Evolutionary conservation across 2,888 invertebrate species (phyloP), one percentile per base, ranked within the genome.

Genomic region (Lithophane socia): DNA sequence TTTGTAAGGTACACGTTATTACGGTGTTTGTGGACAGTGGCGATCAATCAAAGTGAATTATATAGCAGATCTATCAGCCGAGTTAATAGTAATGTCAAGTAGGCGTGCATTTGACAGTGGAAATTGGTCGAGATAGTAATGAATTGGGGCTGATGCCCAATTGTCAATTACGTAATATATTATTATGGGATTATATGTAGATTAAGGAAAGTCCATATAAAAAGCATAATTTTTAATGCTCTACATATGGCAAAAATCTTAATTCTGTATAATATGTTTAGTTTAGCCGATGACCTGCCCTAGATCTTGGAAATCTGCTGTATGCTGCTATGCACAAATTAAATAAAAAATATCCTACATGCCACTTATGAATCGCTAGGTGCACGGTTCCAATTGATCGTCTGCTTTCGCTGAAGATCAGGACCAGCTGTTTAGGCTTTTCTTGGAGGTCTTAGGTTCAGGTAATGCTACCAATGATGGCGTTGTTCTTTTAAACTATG

Each of bases 1-100:
- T 84, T 56, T 44, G 49, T 49, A 16, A 60, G 64, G 64, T 68
- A 64, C 10, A 54, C 13, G 37, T 24, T 54, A 47, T 80, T n/a
- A 29, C 58, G 18, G 37, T 71, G 49, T 64, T 72, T 44, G 52
- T 67, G 63, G 58, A 49, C 42, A 78, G 8, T 66, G 37, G 29
- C 47, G 73, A 84, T 80, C 69, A 67, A 75, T 82, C 75, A 84
- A 75, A 47, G 66, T 70, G 60, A 80, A 69, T 84, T 70, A 66
- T 70, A 66, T 58, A 24, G 75, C 52, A 80, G 69, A 74, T 84
- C 66, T 74, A 58, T 82, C 80, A 81, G 80, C 42, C 56, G 80
- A 73, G 81, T 61, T 69, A 81, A 81, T 81, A 80, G 73, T 69
- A 56, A 73, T 69, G 49, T 84, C 84, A 60, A 68, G 58, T 29